A percentile compares a stretch with the other conserved stretches of the same genome.
Evolutionary conservation across 2,113 vertebrate genomes (phyloP).

Genomic region (Sander lucioperca): DNA sequence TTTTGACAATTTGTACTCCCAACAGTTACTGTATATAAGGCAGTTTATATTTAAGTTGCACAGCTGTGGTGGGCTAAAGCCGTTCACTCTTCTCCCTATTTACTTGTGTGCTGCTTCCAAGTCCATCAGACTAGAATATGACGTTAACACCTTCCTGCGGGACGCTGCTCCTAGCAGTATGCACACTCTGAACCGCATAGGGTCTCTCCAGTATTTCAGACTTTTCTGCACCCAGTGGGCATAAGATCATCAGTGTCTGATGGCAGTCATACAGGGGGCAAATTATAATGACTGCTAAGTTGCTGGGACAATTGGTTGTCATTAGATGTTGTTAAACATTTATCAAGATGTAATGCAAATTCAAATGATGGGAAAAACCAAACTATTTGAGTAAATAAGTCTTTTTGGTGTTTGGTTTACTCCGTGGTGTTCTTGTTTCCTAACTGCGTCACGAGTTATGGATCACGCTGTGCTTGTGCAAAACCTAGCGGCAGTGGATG

Average conservation of each 20-base stretch:
- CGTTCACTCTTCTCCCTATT: not conserved
- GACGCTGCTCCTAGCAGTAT: not conserved
- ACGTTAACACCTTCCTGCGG: not conserved
- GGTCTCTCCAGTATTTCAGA: not conserved
- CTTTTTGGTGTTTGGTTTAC: not conserved
- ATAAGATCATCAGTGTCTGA: not conserved
- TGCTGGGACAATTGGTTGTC: not conserved
- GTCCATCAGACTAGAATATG: not conserved
- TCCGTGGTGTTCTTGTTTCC: no score
- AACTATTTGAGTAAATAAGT: not conserved
- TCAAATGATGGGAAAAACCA: not conserved
- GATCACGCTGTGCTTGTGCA: no score
- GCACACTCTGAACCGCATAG: not conserved
- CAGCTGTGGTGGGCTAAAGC: constrained; percentile 28
- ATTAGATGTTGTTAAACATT: not conserved
- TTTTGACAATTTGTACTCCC: constrained; percentile 1
- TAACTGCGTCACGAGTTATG: no score
- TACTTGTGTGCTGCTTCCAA: constrained; percentile 4
- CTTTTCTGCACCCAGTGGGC: not conserved
- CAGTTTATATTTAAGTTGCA: constrained; percentile 33
- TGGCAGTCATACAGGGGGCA: not conserved
- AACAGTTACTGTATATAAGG: not conserved
- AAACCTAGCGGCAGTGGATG: no score
- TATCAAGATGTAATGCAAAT: not conserved
- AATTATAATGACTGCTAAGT: not conserved